phyloP scores from a whole-genome alignment of 2,888 invertebrate genomes.

The Hypsopygia costalis region DNA sequence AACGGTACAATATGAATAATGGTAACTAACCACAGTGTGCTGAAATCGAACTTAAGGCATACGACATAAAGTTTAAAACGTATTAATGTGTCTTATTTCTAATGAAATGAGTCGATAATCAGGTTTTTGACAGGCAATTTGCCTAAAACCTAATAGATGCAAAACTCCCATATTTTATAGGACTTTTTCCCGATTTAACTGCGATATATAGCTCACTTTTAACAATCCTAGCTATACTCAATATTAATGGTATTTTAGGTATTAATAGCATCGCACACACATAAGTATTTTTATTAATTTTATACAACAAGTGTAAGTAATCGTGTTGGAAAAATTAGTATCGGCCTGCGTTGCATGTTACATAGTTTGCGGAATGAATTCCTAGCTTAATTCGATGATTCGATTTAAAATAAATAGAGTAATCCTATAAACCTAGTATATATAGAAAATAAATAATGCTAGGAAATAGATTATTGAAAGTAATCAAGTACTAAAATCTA shows the following conservation, averaged over 20 bases:
- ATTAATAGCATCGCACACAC: conserved; percentile 6
- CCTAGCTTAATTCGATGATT: too few relatives aligned
- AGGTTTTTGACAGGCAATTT: neutral
- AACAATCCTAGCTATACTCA: conserved; percentile 13
- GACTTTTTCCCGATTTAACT: conserved; percentile 41
- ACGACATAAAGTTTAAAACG: neutral
- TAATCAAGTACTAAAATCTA: too few relatives aligned
- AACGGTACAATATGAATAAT: neutral
- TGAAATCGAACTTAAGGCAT: neutral
- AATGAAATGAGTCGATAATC: too few relatives aligned
- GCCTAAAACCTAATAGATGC: conserved; percentile 23
- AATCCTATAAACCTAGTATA: too few relatives aligned
- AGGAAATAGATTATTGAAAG: too few relatives aligned
- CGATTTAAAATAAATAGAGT: too few relatives aligned
- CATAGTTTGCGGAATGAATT: too few relatives aligned
- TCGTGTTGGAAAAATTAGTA: conserved; percentile 1
- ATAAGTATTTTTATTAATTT: conserved; percentile 6
- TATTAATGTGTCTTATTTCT: too few relatives aligned
- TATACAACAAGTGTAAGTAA: conserved; percentile 3
- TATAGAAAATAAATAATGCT: too few relatives aligned
- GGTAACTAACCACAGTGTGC: neutral
- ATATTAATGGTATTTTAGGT: neutral
- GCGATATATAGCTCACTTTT: conserved; percentile 19
- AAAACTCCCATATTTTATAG: conserved; percentile 47
- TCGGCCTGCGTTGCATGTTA: neutral